Evolutionary conservation across 2,888 invertebrate genomes (phyloP).

Genomic region (Pristionchus maxplancki): DNA sequence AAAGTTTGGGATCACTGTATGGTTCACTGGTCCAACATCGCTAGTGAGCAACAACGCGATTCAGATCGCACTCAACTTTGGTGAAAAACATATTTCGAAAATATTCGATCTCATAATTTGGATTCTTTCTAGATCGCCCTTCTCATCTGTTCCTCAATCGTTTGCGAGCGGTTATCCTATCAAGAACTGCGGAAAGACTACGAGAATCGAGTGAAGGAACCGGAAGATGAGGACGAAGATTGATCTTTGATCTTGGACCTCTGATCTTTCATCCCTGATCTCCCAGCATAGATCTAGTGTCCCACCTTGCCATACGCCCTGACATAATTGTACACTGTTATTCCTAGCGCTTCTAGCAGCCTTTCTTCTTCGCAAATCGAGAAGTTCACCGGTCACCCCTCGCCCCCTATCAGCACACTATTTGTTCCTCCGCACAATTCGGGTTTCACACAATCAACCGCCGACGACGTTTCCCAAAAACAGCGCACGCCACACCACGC

Average conservation of each 20-base stretch:
- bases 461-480: neutral
- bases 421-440: neutral
- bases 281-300: neutral
- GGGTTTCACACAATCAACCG: neutral
- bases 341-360: neutral
- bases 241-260: slow-evolving; percentile 29
- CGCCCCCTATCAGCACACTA: neutral
- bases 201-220: slow-evolving; percentile 48
- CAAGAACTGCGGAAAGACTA: slow-evolving; percentile 50
- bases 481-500: neutral
- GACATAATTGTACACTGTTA: neutral
- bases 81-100: neutral
- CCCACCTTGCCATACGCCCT: neutral
- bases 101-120: too few species aligned
- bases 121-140: slow-evolving; percentile 38
- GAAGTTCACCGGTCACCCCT: neutral
- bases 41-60: neutral
- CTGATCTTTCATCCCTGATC: neutral
- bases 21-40: too few species aligned
- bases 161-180: slow-evolving; percentile 52
- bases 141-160: slow-evolving; percentile 43
- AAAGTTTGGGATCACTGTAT: too few species aligned
- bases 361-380: neutral
- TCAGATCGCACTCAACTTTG: neutral
- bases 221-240: slow-evolving; percentile 52